Conservation (phyloP, 2,113 vertebrate species). For the Amphiprion percula region DNA sequence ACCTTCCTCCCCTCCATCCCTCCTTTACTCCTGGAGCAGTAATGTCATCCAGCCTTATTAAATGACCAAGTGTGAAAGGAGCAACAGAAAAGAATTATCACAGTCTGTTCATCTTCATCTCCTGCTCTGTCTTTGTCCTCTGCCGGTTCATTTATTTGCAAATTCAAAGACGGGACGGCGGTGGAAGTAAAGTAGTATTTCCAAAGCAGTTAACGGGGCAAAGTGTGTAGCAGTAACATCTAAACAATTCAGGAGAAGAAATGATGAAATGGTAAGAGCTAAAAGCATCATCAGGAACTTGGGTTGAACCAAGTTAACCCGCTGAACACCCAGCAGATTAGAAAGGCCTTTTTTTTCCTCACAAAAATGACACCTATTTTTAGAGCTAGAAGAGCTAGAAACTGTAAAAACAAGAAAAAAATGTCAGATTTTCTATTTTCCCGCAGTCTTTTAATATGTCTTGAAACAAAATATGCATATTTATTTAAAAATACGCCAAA, state of each 20-base stretch:
- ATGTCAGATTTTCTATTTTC: no score
- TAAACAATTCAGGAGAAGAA: background rate
- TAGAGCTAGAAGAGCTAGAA: no score
- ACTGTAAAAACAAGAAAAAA: no score
- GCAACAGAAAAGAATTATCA: conserved; percentile 53
- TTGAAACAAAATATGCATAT: no score
- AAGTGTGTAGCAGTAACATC: background rate
- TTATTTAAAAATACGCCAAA: no score
- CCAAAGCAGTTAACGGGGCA: conserved; percentile 13
- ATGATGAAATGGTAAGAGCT: background rate
- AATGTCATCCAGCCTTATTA: conserved; percentile 57
- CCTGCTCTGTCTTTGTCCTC: conserved; percentile 33
- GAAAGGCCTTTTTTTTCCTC: no score
- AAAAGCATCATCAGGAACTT: conserved; percentile 14
- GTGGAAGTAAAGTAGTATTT: conserved; percentile 17
- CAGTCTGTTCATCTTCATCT: conserved; percentile 43
- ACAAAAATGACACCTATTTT: no score
- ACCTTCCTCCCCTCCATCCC: conserved; percentile 32
- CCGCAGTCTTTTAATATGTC: no score
- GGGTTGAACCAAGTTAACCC: no score
- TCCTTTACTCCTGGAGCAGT: conserved; percentile 28
- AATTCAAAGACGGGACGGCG: conserved; percentile 26
- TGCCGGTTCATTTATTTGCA: conserved; percentile 38
- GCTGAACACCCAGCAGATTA: no score
- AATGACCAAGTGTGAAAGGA: conserved; percentile 60